phyloP scores from a whole-genome alignment of 2,113 vertebrate genomes.

The Rallus limicola region DNA sequence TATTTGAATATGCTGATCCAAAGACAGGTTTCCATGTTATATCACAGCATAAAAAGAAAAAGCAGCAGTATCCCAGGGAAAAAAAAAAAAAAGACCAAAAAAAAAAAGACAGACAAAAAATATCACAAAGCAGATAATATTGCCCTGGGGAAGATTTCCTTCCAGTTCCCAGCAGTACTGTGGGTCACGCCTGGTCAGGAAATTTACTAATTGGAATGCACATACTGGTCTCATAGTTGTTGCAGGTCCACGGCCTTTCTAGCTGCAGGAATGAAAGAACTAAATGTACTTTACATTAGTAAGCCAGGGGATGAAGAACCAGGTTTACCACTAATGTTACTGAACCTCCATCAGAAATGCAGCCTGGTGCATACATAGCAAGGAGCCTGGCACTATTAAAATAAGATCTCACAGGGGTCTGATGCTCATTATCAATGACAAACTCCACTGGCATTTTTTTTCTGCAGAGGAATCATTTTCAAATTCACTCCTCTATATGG shows the following conservation, averaged over 20 bases:
- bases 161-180: background rate
- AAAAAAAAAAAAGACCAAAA: no score
- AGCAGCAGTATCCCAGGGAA: background rate
- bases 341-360: background rate
- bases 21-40: background rate
- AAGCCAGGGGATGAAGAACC: background rate
- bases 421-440: background rate
- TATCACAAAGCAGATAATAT: background rate
- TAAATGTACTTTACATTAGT: background rate
- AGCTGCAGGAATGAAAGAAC: background rate
- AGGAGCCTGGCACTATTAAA: background rate
- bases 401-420: background rate
- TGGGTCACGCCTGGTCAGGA: background rate
- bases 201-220: background rate
- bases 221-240: background rate
- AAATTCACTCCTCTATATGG: slow-evolving; percentile 32
- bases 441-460: background rate
- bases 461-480: slow-evolving; percentile 17
- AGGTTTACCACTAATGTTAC: background rate
- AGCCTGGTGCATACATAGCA: background rate
- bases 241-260: background rate
- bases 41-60: background rate
- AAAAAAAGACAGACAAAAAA: no score
- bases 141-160: background rate
- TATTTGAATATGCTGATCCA: background rate